These are phyloP conservation scores for Cariama cristata DNA, from an alignment of 2,113 vertebrate genomes.

Conservation along the genomic window DNA sequence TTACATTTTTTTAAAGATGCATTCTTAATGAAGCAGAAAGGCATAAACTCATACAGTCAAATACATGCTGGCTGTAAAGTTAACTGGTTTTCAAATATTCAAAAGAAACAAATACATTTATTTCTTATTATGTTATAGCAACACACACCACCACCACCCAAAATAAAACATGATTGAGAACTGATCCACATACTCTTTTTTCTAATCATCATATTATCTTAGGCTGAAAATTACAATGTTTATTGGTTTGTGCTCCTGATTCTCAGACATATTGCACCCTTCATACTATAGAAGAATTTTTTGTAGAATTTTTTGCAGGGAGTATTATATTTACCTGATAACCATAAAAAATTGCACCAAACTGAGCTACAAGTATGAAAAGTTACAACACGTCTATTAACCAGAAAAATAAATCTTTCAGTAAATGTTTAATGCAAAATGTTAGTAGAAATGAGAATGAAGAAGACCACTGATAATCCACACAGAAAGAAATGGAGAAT, in stretches of 20 bases:
- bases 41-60: neutral
- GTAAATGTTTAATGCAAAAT: neutral
- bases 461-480: neutral
- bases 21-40: neutral
- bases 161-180: neutral
- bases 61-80: neutral
- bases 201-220: neutral
- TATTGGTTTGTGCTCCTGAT: neutral
- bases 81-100: neutral
- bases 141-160: neutral
- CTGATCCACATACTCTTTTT: neutral
- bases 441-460: neutral
- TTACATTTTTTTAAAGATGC: neutral
- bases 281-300: neutral
- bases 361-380: neutral
- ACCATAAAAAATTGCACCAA: neutral
- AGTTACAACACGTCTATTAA: neutral
- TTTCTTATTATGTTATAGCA: neutral
- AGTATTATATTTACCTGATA: neutral
- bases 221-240: neutral
- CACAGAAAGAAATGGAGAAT: neutral
- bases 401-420: neutral
- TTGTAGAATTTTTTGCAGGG: neutral
- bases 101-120: neutral
- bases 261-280: neutral